Evolutionary conservation across 1,140 invertebrate genomes (phyloP), one percentile per base, ranked within the genome.

Genomic region (Drosophila arawakana): DNA sequence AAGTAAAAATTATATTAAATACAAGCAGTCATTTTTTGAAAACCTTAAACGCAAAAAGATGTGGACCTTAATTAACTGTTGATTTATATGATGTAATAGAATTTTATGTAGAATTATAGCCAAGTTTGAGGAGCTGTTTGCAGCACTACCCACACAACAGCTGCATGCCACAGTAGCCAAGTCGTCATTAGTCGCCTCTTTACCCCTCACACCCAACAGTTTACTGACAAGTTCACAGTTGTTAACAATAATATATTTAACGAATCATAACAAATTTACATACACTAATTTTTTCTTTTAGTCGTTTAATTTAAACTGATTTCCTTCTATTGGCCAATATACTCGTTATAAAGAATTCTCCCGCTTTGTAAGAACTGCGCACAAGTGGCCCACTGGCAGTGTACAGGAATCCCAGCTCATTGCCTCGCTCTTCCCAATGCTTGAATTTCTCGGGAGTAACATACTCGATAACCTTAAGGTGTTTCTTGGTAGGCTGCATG

Each of bases 401-500:
- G 93, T 99, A 99, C 0, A 98, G 93, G 93, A 99, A 99, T 25
- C 98, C 99, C 73, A 99, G 91, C 89, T 97, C 93, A 66, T 96
- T 94, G 0, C 99, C 99, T 4, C 95, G 91, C 34, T 95, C 93
- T 93, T 99, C 96, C 98, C 98, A 99, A 67, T 96, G 93, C 81
- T 97, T 95, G 92, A 98, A 99, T 93, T 98, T 99, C 74, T 97
- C 97, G 0, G 98, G 98, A 1, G 98, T 99, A 0, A 99, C 96
- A 93, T 99, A 99, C 92, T 99, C 98, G 55, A 97, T 96, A 0
- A 99, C 98, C 94, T 98, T 98, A 5, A 99, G 93, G 93, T 99
- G 99, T 55, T 96, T 94, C 91, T 99, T 99, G 2, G 98, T 99
- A 0, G 99, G 98, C 92, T 99, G 99, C 98, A 99, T 99, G 92